phyloP scores from a whole-genome alignment of 2,797 vertebrate genomes.

The Natrix natrix region DNA sequence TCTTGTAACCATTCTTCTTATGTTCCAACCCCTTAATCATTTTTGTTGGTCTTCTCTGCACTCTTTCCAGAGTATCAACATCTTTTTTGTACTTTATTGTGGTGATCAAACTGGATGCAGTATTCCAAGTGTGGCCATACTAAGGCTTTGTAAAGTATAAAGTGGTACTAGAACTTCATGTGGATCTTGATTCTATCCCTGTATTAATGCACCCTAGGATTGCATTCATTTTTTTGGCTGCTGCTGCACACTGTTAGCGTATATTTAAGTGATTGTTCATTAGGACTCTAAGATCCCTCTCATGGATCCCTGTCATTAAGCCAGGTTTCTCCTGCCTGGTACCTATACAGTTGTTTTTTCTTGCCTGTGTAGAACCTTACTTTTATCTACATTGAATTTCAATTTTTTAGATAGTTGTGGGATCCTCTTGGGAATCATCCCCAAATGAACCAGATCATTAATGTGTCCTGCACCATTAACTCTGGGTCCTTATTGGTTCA shows the following conservation, averaged over 20 bases:
- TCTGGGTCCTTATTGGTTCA: not conserved
- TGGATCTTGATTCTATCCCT: not conserved
- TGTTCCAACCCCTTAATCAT: not conserved
- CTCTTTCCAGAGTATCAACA: not conserved
- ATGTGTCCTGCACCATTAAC: not conserved
- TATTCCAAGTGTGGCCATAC: not conserved
- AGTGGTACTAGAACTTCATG: not conserved
- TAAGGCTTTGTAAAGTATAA: not conserved
- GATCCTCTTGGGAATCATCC: not conserved
- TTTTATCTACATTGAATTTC: not conserved
- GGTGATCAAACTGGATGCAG: not conserved
- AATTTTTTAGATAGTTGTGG: not conserved
- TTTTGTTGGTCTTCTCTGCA: not conserved
- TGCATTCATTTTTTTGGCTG: not conserved
- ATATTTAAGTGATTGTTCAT: not conserved
- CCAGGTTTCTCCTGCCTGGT: not conserved
- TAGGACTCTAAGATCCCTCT: not conserved
- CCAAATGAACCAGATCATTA: not conserved
- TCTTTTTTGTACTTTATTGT: too few relatives aligned
- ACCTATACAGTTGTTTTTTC: not conserved
- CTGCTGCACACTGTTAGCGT: not conserved
- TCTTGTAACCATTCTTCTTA: not conserved
- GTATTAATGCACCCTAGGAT: not conserved
- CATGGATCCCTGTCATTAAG: not conserved
- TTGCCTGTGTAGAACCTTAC: not conserved